phyloP scores from a whole-genome alignment of 2,113 vertebrate genomes.

The Mesembrinibis cayennensis region DNA sequence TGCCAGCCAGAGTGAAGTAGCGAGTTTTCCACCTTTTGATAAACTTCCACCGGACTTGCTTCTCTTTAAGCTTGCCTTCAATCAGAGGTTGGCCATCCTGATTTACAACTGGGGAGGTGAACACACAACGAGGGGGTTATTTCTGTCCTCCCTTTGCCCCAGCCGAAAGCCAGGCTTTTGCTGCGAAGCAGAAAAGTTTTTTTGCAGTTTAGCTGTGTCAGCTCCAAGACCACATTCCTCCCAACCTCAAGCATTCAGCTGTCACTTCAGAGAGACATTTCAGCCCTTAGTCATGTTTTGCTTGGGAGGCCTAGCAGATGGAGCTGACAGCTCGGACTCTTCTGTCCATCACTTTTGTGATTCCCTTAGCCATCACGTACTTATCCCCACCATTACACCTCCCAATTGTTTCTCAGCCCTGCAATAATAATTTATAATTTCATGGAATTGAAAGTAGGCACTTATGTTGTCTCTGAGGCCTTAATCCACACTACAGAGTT shows the following conservation, averaged over 20 bases:
- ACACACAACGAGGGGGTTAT: not conserved
- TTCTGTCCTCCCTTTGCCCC: not conserved
- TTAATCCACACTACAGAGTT: not conserved
- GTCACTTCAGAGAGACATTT: not conserved
- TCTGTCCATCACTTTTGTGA: not conserved
- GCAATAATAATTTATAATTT: not conserved
- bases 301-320: not conserved
- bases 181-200: not conserved
- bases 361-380: not conserved
- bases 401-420: not conserved
- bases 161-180: not conserved
- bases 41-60: constrained; percentile 96
- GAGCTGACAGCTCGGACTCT: not conserved
- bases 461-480: not conserved
- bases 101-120: constrained; percentile 81
- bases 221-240: not conserved
- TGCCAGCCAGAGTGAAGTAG: constrained; percentile 94
- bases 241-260: not conserved
- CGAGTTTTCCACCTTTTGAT: constrained; percentile 97
- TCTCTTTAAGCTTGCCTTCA: constrained; percentile 95
- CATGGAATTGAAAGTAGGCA: not conserved
- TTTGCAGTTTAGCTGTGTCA: not conserved
- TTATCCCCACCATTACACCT: not conserved
- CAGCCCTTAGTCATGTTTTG: not conserved
- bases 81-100: constrained; percentile 94